Conservation (phyloP, 92 coral and sea anemone genomes). For the Hydrozoanthus gracilis region DNA sequence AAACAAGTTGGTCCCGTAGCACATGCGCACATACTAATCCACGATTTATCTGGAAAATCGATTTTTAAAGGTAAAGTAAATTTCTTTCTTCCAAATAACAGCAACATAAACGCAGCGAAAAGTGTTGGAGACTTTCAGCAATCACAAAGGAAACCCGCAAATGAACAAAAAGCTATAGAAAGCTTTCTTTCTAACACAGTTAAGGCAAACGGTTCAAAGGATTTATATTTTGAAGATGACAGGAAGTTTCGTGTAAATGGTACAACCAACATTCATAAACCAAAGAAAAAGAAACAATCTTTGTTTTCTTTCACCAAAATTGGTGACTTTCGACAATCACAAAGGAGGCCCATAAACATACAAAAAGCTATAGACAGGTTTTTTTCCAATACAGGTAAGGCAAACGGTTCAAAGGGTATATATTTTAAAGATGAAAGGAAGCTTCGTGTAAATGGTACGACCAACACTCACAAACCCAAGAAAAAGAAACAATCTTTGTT, state of each 20-base stretch:
- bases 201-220: neutral
- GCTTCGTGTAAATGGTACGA: neutral
- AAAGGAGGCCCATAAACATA: neutral
- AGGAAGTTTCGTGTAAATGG: neutral
- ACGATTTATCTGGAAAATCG: slow-evolving; percentile 40
- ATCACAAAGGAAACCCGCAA: neutral
- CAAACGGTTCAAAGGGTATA: neutral
- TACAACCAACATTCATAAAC: neutral
- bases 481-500: neutral
- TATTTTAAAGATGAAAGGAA: neutral
- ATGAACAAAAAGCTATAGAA: neutral
- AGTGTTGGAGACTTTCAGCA: neutral
- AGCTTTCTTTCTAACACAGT: neutral
- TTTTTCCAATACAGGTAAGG: neutral
- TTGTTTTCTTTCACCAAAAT: too few relatives aligned
- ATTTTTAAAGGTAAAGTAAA: slow-evolving; percentile 41
- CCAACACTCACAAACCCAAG: neutral
- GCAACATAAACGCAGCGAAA: neutral
- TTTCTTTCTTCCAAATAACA: slow-evolving; percentile 34
- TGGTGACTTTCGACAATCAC: neutral
- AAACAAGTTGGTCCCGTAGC: slow-evolving; percentile 8
- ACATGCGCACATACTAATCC: slow-evolving; percentile 36
- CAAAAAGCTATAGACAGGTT: neutral
- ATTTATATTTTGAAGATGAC: neutral
- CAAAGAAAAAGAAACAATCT: neutral